Conservation (phyloP, 2,797 vertebrate genomes). For the Carduelis carduelis region DNA sequence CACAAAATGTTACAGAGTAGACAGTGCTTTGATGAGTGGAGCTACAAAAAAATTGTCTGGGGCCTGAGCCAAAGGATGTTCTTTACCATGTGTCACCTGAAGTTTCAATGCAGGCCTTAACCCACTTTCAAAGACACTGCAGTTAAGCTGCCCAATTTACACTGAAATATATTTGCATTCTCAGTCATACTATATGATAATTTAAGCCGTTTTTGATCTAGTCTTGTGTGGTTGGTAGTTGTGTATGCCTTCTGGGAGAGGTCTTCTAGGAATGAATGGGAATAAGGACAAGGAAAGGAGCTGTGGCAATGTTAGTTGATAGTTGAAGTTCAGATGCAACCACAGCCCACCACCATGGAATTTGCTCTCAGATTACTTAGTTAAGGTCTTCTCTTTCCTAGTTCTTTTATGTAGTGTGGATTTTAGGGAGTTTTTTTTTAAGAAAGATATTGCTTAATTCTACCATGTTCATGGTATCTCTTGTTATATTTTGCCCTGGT, state of each 20-base stretch:
- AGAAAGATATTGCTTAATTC: background rate
- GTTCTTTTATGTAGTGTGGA: background rate
- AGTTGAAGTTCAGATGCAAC: background rate
- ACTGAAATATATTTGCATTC: background rate
- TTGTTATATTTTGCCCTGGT: background rate
- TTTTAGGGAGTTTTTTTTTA: background rate
- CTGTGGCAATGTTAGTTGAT: background rate
- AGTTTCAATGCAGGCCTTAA: background rate
- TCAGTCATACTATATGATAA: background rate
- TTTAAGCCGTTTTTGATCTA: background rate
- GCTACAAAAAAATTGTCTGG: background rate
- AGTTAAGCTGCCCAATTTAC: background rate
- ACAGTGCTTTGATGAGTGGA: background rate
- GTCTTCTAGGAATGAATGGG: background rate
- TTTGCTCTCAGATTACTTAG: background rate
- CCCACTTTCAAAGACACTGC: background rate
- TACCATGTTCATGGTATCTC: background rate
- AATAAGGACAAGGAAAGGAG: background rate
- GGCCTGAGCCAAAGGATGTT: background rate
- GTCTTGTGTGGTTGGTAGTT: background rate
- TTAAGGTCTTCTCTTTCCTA: background rate
- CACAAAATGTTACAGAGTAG: background rate
- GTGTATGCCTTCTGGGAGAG: background rate
- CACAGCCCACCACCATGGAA: background rate
- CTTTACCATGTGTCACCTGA: background rate